Conservation (phyloP, 2,113 vertebrate species). For the Myrmecobius fasciatus region DNA sequence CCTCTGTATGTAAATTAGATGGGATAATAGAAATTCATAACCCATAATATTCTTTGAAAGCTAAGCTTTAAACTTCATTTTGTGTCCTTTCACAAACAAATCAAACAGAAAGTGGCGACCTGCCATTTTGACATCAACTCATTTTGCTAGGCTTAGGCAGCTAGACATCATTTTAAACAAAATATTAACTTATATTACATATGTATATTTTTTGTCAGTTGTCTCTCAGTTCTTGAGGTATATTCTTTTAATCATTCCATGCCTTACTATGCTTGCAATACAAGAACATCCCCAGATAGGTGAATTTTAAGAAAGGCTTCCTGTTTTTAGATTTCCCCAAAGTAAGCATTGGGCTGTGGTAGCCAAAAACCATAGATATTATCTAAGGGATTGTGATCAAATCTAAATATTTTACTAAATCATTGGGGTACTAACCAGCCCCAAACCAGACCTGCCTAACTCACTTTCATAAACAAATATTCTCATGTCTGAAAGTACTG, state of each 20-base stretch:
- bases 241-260: constrained; percentile 99
- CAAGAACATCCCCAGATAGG: constrained; percentile 87
- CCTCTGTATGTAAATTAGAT: constrained; percentile 98
- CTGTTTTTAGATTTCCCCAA: constrained; percentile 89
- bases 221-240: constrained; percentile 97
- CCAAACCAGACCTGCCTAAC: constrained; percentile 84
- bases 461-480: constrained; percentile 94
- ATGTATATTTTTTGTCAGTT: constrained; percentile 96
- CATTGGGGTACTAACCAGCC: constrained; percentile 82
- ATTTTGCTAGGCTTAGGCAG: constrained; percentile 98
- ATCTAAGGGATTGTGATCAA: constrained; percentile 85
- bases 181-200: constrained; percentile 98
- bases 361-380: constrained; percentile 94
- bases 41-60: constrained; percentile 93
- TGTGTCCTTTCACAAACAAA: constrained; percentile 92
- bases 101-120: constrained; percentile 89
- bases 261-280: constrained; percentile 98
- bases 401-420: constrained; percentile 87
- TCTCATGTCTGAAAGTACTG: constrained; percentile 95
- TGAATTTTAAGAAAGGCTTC: constrained; percentile 85
- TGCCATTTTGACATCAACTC: constrained; percentile 89
- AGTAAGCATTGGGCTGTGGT: constrained; percentile 93
- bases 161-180: constrained; percentile 98
- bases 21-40: constrained; percentile 94
- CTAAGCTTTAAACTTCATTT: constrained; percentile 96